Conservation (phyloP, 2,797 vertebrate genomes). For the Megalops cyprinoides region DNA sequence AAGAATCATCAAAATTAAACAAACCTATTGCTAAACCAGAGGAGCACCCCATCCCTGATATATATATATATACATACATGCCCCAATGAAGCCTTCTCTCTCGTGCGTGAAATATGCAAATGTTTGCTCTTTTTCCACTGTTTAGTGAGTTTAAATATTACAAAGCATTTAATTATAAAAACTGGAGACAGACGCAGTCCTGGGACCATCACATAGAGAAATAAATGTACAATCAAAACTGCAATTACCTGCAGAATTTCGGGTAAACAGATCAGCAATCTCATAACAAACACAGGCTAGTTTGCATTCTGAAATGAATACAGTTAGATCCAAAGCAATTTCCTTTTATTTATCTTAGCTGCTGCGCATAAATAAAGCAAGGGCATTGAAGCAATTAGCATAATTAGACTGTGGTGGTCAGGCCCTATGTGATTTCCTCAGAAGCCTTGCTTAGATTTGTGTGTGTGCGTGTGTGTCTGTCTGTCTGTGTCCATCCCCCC, state of each 20-base stretch:
- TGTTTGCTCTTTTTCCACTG: slow-evolving; percentile 67
- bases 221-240: slow-evolving; percentile 99
- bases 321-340: slow-evolving; percentile 99
- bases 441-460: slow-evolving; percentile 79
- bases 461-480: slow-evolving; percentile 8
- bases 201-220: slow-evolving; percentile 88
- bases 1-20: slow-evolving; percentile 35
- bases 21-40: slow-evolving; percentile 19
- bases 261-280: slow-evolving; percentile 98
- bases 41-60: slow-evolving; percentile 48
- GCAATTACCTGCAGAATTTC: slow-evolving; percentile 99
- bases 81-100: slow-evolving; percentile 61
- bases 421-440: slow-evolving; percentile 94
- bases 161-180: slow-evolving; percentile 96
- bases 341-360: slow-evolving; percentile 99
- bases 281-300: slow-evolving; percentile 94
- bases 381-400: slow-evolving; percentile 99
- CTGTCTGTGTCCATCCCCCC: neutral
- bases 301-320: slow-evolving; percentile 99
- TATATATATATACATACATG: slow-evolving; percentile 43
- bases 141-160: slow-evolving; percentile 78
- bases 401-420: slow-evolving; percentile 99
- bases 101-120: slow-evolving; percentile 84
- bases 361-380: slow-evolving; percentile 99
- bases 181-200: slow-evolving; percentile 86